Percentiles rank a stretch among this genome's conserved stretches.
Conservation (phyloP, 1,140 invertebrate species). For the Pemphigus obesinymphae region DNA sequence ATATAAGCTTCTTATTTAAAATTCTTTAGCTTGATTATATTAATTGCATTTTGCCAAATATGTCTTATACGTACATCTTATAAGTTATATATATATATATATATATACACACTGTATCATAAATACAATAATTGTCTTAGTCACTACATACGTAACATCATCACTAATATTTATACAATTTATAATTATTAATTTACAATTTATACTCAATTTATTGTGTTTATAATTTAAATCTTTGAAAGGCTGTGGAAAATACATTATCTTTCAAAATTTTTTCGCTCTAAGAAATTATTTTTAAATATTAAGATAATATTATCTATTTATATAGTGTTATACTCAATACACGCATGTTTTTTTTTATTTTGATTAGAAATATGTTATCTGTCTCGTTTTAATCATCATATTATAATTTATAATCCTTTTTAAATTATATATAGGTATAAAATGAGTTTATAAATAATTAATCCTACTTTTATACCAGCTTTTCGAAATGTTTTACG, state of each 20-base stretch:
- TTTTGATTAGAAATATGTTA: not conserved
- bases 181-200: not conserved
- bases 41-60: conserved; percentile 5
- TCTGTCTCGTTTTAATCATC: not conserved
- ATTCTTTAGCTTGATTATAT: not conserved
- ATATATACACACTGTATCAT: not conserved
- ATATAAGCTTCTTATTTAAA: conserved; percentile 7
- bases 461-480: too few species aligned
- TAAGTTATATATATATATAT: not conserved
- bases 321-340: not conserved
- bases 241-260: conserved; percentile 1
- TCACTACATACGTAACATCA: too few species aligned
- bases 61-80: not conserved
- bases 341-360: not conserved
- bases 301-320: not conserved
- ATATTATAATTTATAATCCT: too few species aligned
- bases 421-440: too few species aligned
- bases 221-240: not conserved
- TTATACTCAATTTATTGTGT: not conserved
- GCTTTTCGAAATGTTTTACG: too few species aligned
- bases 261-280: not conserved
- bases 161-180: too few species aligned
- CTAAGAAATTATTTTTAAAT: conserved; percentile 1
- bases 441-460: too few species aligned
- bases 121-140: not conserved